phyloP scores from a whole-genome alignment of 2,888 invertebrate genomes.

The Drosophila phalerata region DNA sequence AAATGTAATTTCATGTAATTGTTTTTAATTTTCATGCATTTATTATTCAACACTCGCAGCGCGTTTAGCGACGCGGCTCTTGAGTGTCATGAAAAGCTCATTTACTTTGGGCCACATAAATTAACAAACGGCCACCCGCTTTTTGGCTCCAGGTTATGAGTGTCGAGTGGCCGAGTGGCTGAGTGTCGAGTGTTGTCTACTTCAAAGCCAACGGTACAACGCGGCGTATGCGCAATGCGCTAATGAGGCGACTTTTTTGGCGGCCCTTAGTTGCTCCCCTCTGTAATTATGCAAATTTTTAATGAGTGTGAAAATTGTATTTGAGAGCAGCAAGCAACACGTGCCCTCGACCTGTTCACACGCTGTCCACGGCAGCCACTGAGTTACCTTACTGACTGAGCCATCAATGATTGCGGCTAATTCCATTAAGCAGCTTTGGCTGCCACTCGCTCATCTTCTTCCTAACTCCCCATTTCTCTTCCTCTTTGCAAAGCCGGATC shows the following conservation, averaged over 20 bases:
- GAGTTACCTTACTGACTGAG: slow-evolving; percentile 29
- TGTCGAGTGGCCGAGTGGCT: slow-evolving; percentile 16
- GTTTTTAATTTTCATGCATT: slow-evolving; percentile 76
- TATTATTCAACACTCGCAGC: slow-evolving; percentile 66
- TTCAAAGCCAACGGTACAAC: slow-evolving; percentile 46
- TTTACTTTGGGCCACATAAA: slow-evolving; percentile 67
- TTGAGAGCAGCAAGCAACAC: slow-evolving; percentile 59
- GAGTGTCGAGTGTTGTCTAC: slow-evolving; percentile 46
- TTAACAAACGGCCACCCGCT: slow-evolving; percentile 53
- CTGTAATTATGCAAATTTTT: slow-evolving; percentile 79
- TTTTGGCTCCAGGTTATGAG: slow-evolving; percentile 46
- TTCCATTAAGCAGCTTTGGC: slow-evolving; percentile 56
- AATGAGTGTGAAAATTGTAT: slow-evolving; percentile 76
- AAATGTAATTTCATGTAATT: slow-evolving; percentile 72
- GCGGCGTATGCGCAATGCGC: slow-evolving; percentile 60
- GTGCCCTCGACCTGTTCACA: slow-evolving; percentile 33
- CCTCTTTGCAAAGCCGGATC: neutral
- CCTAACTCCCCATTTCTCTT: neutral
- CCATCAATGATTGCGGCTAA: slow-evolving; percentile 65
- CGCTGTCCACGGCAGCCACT: neutral
- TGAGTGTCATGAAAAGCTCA: slow-evolving; percentile 71
- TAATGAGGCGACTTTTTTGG: slow-evolving; percentile 53
- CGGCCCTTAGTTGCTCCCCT: slow-evolving; percentile 26
- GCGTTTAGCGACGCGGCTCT: slow-evolving; percentile 52
- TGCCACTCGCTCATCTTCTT: slow-evolving; percentile 14